Evolutionary conservation across 2,113 vertebrate genomes (phyloP), one percentile per base, ranked within the genome.

Genomic region (Heteronetta atricapilla): DNA sequence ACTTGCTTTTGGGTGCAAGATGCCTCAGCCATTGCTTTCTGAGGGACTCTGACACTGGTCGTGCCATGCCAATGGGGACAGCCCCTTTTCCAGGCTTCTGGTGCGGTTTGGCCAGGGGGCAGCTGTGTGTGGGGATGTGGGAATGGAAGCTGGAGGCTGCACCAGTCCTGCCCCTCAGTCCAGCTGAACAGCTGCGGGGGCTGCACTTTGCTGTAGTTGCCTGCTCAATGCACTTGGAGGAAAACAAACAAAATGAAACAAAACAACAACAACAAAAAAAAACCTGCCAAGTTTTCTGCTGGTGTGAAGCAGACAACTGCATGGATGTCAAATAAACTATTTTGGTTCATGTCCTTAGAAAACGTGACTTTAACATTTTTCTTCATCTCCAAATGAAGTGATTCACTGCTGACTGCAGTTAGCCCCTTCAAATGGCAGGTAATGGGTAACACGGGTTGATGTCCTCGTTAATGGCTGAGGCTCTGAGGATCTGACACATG

Each of bases 41-140:
- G 2, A 25, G 36, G 40, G 19, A 28, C 13, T 23, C 0, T 0
- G 31, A 44, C 6, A 25, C 28, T 2, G 0, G 20, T 33, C 25
- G 10, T 20, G 34, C 46, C 5, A 1, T 68, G 60, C 40, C 28
- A 25, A 7, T 14, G 53, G 2, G 2, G 44, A 55, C 80, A 50
- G 1, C 40, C 14, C 16, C 2, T 2, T 33, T 70, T 29, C 29
- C 34, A 74, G 62, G 33, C 10, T 7, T 17, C 38, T 58, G 44
- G 42, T 59, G 36, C 33, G 76, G 77, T 40, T 53, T 38, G 5
- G 15, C 40, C 38, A 42, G 14, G 13, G 15, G 44, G 5, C n/a
- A 36, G 50, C 34, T 0, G 0, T 8, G 10, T 23, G 19, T 38
- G 31, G 38, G 20, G 18, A 22, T 8, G 18, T 36, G 58, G 29